These are phyloP conservation scores for Lutraria lutraria DNA, from an alignment of 2,888 invertebrate species.

Conservation along the genomic window DNA sequence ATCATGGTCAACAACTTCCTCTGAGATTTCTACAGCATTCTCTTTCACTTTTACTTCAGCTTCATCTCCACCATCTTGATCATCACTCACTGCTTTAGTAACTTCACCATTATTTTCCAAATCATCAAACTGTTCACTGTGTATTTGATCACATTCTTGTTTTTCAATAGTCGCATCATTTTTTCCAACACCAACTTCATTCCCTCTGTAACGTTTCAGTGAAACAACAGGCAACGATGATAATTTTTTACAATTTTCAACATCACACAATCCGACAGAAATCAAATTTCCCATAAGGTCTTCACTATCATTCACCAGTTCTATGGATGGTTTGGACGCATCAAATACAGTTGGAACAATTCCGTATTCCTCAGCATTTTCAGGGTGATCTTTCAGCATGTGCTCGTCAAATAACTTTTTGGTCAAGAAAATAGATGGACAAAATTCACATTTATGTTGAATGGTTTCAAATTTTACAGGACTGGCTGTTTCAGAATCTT, in stretches of 20 bases:
- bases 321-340: conserved; percentile 24
- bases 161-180: not conserved
- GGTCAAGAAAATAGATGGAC: conserved; percentile 47
- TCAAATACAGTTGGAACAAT: not conserved
- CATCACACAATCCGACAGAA: conserved; percentile 37
- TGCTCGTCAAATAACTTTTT: conserved; percentile 58
- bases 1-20: conserved; percentile 22
- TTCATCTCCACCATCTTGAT: not conserved
- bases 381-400: conserved; percentile 49
- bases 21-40: conserved; percentile 18
- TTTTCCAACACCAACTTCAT: not conserved
- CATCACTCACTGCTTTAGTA: not conserved
- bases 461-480: conserved; percentile 35
- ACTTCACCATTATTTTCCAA: not conserved
- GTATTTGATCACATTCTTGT: not conserved
- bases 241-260: conserved; percentile 36
- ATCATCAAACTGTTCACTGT: not conserved
- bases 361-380: conserved; percentile 45
- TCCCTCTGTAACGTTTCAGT: conserved; percentile 21
- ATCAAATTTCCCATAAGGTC: conserved; percentile 43
- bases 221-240: conserved; percentile 45
- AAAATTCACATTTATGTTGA: conserved; percentile 58
- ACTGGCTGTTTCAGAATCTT: not conserved
- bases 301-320: conserved; percentile 45
- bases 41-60: not conserved